Percentiles rank a stretch among this genome's conserved stretches.
Conservation (phyloP, 2,888 invertebrate genomes). For the Omphaloscelis lunosa region DNA sequence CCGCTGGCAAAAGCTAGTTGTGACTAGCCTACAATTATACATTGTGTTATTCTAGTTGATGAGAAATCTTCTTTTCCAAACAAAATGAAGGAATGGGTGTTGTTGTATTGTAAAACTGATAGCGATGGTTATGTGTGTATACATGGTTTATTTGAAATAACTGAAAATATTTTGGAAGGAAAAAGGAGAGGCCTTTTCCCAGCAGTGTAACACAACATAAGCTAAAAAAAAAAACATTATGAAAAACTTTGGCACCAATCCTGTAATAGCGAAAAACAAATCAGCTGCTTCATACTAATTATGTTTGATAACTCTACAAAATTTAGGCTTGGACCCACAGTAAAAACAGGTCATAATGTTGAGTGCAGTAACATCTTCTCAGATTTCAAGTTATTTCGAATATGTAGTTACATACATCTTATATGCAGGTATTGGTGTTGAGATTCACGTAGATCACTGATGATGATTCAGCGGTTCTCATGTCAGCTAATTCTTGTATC, state of each 20-base stretch:
- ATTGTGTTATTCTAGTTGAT: neutral
- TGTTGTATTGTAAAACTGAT: neutral
- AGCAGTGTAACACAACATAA: too few relatives aligned
- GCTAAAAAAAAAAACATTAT: too few relatives aligned
- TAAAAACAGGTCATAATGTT: neutral
- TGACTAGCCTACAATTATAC: too few relatives aligned
- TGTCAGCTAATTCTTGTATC: constrained; percentile 69
- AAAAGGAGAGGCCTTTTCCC: too few relatives aligned
- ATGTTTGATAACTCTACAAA: neutral
- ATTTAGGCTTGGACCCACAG: neutral
- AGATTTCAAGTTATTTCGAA: neutral
- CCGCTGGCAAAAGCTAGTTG: neutral
- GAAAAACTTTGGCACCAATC: neutral
- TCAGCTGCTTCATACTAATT: neutral
- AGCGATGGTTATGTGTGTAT: neutral
- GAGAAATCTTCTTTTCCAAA: neutral
- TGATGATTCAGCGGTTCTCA: constrained; percentile 53
- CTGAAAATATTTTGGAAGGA: too few relatives aligned
- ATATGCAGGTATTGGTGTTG: constrained; percentile 6
- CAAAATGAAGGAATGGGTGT: neutral
- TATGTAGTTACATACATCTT: neutral
- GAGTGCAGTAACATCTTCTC: neutral
- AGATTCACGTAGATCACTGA: constrained; percentile 29
- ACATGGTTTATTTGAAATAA: neutral
- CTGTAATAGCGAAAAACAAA: neutral